A percentile compares a stretch with the other conserved stretches of the same genome.
phyloP scores from a whole-genome alignment of 2,888 invertebrate species.

The Lottia gigantea region DNA sequence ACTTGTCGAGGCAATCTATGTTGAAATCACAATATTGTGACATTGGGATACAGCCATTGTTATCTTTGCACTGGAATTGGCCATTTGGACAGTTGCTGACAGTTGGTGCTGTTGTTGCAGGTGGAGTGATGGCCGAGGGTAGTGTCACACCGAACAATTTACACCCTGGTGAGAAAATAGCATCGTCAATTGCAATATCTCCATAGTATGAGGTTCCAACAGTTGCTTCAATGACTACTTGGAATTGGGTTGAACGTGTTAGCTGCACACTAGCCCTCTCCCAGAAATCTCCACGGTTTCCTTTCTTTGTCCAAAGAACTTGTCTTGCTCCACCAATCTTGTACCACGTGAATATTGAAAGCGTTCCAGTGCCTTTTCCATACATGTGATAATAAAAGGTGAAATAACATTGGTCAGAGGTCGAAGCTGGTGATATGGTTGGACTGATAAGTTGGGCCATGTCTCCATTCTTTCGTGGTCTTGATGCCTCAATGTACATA shows the following conservation, averaged over 20 bases:
- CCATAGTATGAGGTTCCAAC: constrained; percentile 43
- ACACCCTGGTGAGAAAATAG: constrained; percentile 52
- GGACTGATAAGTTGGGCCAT: constrained; percentile 61
- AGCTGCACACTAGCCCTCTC: constrained; percentile 45
- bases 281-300: constrained; percentile 52
- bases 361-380: constrained; percentile 49
- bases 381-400: constrained; percentile 59
- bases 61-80: constrained; percentile 47
- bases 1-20: constrained; percentile 48
- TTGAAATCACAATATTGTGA: constrained; percentile 53
- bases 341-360: constrained; percentile 50
- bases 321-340: constrained; percentile 32
- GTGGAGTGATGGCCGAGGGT: constrained; percentile 40
- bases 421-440: constrained; percentile 32
- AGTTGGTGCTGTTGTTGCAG: constrained; percentile 40
- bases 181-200: constrained; percentile 64
- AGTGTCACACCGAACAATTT: constrained; percentile 34
- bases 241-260: constrained; percentile 42
- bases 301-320: constrained; percentile 44
- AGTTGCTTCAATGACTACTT: constrained; percentile 56
- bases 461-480: constrained; percentile 49
- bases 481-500: constrained; percentile 58
- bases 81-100: constrained; percentile 36
- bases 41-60: constrained; percentile 45
- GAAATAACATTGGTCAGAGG: constrained; percentile 39